Conservation (phyloP, 2,113 vertebrate genomes). For the Laticauda laticaudata region DNA sequence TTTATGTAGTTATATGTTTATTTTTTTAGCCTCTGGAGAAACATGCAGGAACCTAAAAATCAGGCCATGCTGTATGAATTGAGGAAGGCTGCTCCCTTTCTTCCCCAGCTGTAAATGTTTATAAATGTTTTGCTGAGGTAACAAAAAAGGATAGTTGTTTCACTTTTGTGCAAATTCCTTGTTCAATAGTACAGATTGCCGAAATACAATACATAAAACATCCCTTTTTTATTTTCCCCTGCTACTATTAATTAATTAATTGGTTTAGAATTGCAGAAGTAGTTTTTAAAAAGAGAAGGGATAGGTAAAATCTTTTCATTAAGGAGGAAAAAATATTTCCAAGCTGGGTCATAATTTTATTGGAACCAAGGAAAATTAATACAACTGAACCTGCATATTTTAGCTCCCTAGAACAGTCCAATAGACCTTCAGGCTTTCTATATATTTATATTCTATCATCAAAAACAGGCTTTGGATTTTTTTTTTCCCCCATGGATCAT, state of each 20-base stretch:
- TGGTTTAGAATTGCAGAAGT: background rate
- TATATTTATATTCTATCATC: background rate
- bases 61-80: background rate
- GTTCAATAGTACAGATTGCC: background rate
- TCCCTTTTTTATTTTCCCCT: background rate
- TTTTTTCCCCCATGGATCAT: background rate
- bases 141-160: background rate
- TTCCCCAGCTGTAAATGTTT: background rate
- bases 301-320: background rate
- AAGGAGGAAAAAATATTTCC: background rate
- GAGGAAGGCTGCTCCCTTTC: background rate
- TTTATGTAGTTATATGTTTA: background rate
- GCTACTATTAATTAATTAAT: background rate
- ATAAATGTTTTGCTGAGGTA: background rate
- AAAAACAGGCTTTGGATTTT: background rate
- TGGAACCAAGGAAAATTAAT: background rate
- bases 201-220: background rate
- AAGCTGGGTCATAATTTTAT: background rate
- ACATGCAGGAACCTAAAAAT: background rate
- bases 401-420: background rate
- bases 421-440: background rate
- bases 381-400: background rate
- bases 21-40: background rate
- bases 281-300: background rate
- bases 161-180: background rate